Evolutionary conservation across 2,113 vertebrate species (phyloP).

Genomic region (Chionomys nivalis): DNA sequence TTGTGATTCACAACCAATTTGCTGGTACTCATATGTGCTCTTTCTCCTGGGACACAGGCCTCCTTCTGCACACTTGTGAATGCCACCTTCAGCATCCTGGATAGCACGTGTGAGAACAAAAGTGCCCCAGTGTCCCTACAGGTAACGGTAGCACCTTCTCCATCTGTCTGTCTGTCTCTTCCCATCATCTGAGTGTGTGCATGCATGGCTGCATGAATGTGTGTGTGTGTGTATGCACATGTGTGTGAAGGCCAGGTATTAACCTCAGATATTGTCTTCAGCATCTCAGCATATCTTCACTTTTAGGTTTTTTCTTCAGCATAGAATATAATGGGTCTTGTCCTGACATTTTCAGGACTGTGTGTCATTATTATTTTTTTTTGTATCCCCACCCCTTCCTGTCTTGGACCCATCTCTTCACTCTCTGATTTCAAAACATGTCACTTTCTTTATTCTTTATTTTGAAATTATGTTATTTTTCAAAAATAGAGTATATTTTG

Average conservation of each 20-base stretch:
- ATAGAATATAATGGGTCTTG: neutral
- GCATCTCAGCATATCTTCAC: neutral
- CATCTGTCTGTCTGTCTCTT: neutral
- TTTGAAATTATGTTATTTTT: neutral
- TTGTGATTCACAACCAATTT: fast-evolving
- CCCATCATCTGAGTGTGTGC: neutral
- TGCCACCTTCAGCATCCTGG: neutral
- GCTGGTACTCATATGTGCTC: neutral
- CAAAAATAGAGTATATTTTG: neutral
- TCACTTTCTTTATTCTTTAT: neutral
- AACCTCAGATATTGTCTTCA: neutral
- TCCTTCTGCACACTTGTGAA: conserved; percentile 61
- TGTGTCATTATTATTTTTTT: neutral
- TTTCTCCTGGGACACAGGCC: neutral
- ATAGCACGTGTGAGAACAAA: neutral
- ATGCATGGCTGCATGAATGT: neutral
- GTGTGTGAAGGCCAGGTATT: neutral
- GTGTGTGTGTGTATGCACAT: neutral
- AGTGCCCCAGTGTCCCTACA: neutral
- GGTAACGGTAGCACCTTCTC: conserved; percentile 46
- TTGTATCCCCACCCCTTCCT: neutral
- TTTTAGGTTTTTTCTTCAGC: neutral
- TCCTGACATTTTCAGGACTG: neutral
- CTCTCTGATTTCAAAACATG: neutral
- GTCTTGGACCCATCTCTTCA: neutral